A percentile compares a stretch with the other conserved stretches of the same genome.
phyloP scores from a whole-genome alignment of 2,888 invertebrate genomes.

The Microdon myrmicae region DNA sequence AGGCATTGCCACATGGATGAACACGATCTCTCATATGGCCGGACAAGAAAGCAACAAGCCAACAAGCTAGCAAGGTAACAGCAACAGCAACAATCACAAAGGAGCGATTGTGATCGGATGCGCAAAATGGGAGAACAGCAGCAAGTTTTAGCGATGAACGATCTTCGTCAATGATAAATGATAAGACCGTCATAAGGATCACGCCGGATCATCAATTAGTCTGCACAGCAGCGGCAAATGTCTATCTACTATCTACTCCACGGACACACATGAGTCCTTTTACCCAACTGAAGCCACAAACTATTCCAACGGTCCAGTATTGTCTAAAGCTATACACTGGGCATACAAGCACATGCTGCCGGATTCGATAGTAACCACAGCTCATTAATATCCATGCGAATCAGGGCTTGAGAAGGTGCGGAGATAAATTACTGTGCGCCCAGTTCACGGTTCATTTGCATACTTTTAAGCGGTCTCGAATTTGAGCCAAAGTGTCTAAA shows the following conservation, averaged over 20 bases:
- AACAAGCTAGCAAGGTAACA: too few relatives aligned
- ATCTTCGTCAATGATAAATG: conserved; percentile 49
- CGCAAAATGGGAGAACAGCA: conserved; percentile 44
- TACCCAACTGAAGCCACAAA: background rate
- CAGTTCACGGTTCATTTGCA: conserved; percentile 48
- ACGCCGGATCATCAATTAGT: conserved; percentile 46
- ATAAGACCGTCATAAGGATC: conserved; percentile 44
- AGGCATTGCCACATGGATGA: conserved; percentile 11
- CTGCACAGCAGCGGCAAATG: background rate
- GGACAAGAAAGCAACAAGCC: conserved; percentile 14
- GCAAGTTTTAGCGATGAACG: conserved; percentile 41
- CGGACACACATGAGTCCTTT: conserved; percentile 34
- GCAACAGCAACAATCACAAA: conserved; percentile 31
- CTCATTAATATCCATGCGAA: conserved; percentile 49
- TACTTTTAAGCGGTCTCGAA: conserved; percentile 34
- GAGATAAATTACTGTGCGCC: conserved; percentile 49
- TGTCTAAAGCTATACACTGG: conserved; percentile 5
- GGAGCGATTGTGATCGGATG: conserved; percentile 40
- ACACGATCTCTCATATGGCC: conserved; percentile 33
- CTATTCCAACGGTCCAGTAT: conserved; percentile 15
- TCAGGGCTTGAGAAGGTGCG: conserved; percentile 14
- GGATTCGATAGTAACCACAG: conserved; percentile 49
- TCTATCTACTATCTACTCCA: conserved; percentile 22
- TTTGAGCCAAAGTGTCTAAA: conserved; percentile 22
- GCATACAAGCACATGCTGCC: conserved; percentile 38